These are phyloP conservation scores for Parnassius mnemosyne DNA, from an alignment of 2,888 invertebrate species.

Conservation along the genomic window DNA sequence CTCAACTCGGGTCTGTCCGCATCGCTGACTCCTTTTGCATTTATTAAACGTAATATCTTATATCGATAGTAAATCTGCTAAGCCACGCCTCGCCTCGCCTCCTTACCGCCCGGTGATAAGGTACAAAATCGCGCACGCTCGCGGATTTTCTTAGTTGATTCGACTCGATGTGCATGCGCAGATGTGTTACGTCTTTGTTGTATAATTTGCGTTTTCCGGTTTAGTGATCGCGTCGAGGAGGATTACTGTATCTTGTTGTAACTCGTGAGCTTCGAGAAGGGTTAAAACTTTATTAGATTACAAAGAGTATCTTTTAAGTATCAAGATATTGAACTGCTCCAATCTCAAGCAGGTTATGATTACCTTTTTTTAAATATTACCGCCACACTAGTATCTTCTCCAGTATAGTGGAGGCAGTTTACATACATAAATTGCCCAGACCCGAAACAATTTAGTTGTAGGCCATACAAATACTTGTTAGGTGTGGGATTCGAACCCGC, in stretches of 20 bases:
- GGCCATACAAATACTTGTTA: too few relatives aligned
- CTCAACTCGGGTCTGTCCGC: slow-evolving; percentile 62
- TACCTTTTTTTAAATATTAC: too few relatives aligned
- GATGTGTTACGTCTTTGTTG: slow-evolving; percentile 78
- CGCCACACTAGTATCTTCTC: too few relatives aligned
- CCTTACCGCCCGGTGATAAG: slow-evolving; percentile 40
- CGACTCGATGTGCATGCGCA: slow-evolving; percentile 56
- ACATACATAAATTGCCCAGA: too few relatives aligned
- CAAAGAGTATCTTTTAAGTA: slow-evolving; percentile 28
- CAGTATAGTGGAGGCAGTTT: too few relatives aligned
- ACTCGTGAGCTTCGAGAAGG: slow-evolving; percentile 41
- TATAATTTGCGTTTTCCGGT: slow-evolving; percentile 78
- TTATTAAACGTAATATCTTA: slow-evolving; percentile 72
- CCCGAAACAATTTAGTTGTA: too few relatives aligned
- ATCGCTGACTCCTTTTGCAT: slow-evolving; percentile 65
- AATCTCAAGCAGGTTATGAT: neutral
- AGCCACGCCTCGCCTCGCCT: slow-evolving; percentile 35
- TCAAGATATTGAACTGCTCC: slow-evolving; percentile 6
- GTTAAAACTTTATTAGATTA: slow-evolving; percentile 54
- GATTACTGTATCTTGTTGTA: slow-evolving; percentile 45
- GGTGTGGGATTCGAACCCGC: too few relatives aligned
- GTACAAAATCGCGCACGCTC: slow-evolving; percentile 36
- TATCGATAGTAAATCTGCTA: slow-evolving; percentile 70
- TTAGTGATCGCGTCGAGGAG: slow-evolving; percentile 70
- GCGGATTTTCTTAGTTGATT: slow-evolving; percentile 19